Evolutionary conservation across 2,888 invertebrate genomes (phyloP).

Genomic region (Nineta flava): DNA sequence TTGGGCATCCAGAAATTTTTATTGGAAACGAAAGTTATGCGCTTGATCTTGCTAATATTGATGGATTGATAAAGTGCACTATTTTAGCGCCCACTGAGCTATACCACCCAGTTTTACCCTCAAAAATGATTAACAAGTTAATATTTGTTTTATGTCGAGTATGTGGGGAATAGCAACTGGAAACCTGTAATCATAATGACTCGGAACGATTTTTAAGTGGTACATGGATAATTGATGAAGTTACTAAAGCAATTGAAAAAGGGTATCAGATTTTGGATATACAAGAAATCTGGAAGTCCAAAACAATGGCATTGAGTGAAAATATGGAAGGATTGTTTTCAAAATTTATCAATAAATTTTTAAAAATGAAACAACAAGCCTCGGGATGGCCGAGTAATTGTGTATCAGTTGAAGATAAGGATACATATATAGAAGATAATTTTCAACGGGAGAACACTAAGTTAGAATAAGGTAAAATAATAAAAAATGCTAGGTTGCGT

Average conservation of each 20-base stretch:
- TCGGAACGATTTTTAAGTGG: slow-evolving; percentile 13
- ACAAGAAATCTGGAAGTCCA: slow-evolving; percentile 21
- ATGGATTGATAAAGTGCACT: slow-evolving; percentile 9
- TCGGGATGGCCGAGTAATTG: slow-evolving; percentile 16
- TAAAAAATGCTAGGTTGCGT: slow-evolving; percentile 12
- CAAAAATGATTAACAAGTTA: slow-evolving; percentile 16
- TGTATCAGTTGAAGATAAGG: slow-evolving; percentile 9
- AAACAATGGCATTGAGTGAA: slow-evolving; percentile 14
- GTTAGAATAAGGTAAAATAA: slow-evolving; percentile 8
- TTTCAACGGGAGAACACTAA: slow-evolving; percentile 9
- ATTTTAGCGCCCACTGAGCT: too few relatives aligned
- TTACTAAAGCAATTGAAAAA: slow-evolving; percentile 17
- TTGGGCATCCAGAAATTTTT: slow-evolving; percentile 16
- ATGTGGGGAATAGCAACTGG: slow-evolving; percentile 17
- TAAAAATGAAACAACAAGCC: slow-evolving; percentile 18
- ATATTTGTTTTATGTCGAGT: slow-evolving; percentile 21
- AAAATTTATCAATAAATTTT: slow-evolving; percentile 19
- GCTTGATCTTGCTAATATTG: background rate
- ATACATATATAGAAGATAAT: slow-evolving; percentile 10
- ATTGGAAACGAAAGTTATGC: slow-evolving; percentile 9
- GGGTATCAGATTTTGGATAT: slow-evolving; percentile 20
- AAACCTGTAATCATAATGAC: slow-evolving; percentile 19
- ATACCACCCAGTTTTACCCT: slow-evolving; percentile 19
- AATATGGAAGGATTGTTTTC: slow-evolving; percentile 18
- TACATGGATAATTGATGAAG: slow-evolving; percentile 21